These are phyloP conservation scores for Saccostrea echinata DNA, from an alignment of 1,140 invertebrate genomes.

Conservation along the genomic window DNA sequence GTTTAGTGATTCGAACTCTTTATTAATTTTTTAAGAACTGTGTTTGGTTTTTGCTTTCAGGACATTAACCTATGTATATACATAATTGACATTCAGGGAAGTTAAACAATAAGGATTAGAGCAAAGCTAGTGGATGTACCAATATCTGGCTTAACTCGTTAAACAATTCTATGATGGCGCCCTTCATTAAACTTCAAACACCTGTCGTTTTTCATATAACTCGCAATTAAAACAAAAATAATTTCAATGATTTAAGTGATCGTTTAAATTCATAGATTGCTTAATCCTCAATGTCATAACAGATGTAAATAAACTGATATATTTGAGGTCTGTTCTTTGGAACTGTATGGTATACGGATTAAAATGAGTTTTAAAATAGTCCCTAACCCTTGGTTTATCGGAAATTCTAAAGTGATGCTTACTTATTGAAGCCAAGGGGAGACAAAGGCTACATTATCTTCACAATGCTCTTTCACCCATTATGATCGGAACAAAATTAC, in stretches of 20 bases:
- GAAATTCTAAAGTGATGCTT: neutral
- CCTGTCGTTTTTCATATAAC: neutral
- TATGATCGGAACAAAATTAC: neutral
- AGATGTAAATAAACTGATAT: neutral
- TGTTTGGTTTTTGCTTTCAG: too few relatives aligned
- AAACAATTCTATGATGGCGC: neutral
- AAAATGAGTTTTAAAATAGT: neutral
- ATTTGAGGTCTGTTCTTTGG: neutral
- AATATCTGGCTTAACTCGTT: neutral
- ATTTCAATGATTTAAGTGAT: constrained; percentile 14
- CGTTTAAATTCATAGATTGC: neutral
- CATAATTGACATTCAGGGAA: constrained; percentile 1
- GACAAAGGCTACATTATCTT: neutral
- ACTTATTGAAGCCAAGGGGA: neutral
- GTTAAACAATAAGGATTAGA: neutral
- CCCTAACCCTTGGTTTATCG: neutral
- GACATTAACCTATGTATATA: too few relatives aligned
- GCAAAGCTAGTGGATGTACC: neutral
- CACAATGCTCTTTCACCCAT: neutral
- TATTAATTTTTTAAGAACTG: too few relatives aligned
- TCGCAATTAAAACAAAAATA: neutral
- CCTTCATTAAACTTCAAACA: neutral
- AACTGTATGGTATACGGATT: neutral
- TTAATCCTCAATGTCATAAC: neutral
- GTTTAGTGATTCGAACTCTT: too few relatives aligned